These are phyloP conservation scores for Podarcis siculus DNA, from an alignment of 2,797 vertebrate genomes.

Conservation along the genomic window DNA sequence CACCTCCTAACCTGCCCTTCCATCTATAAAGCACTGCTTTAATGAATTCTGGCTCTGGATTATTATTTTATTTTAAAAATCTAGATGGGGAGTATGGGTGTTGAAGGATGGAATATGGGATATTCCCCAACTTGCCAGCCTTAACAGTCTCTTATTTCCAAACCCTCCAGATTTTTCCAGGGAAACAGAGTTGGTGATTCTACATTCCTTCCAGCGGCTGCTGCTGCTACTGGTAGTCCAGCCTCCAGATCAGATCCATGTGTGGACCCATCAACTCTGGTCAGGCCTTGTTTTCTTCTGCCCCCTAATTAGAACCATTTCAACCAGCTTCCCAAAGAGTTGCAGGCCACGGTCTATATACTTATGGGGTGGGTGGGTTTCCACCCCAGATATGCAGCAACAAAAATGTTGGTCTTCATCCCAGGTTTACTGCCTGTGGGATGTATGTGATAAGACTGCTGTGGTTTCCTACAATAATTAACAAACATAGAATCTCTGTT, in stretches of 20 bases:
- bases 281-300: neutral
- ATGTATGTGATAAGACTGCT: neutral
- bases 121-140: neutral
- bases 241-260: neutral
- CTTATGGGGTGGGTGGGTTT: neutral
- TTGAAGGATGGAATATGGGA: neutral
- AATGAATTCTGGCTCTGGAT: neutral
- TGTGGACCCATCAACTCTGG: too few species aligned
- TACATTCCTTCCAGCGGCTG: conserved; percentile 6
- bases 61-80: neutral
- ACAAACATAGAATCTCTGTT: neutral
- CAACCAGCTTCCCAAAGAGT: neutral
- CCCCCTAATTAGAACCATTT: neutral
- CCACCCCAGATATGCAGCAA: neutral
- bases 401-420: neutral
- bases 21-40: neutral
- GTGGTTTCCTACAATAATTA: conserved; percentile 8
- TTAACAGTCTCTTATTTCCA: neutral
- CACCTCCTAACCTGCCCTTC: too few species aligned
- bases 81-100: neutral
- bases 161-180: neutral
- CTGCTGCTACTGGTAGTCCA: neutral
- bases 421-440: neutral
- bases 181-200: neutral
- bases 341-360: neutral